Conservation (phyloP, 1,140 invertebrate genomes). For the Melitaea cinxia region DNA sequence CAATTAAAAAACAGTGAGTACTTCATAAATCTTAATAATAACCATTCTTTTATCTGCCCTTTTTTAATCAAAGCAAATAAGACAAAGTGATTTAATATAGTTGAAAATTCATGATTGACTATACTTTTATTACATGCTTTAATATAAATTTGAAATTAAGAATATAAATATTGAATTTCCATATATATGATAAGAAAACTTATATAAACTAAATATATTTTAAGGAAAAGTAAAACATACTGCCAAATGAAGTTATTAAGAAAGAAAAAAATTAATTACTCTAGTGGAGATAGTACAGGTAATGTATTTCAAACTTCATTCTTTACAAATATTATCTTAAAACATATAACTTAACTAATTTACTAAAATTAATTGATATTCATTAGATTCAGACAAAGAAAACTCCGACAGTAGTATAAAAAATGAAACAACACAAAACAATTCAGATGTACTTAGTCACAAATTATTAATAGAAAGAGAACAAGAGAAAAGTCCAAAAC, state of each 20-base stretch:
- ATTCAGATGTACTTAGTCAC: conserved; percentile 55
- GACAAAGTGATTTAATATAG: too few relatives aligned
- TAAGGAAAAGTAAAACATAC: conserved; percentile 46
- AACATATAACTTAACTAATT: conserved; percentile 6
- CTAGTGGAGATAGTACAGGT: conserved; percentile 54
- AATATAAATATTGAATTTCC: too few relatives aligned
- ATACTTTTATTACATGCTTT: too few relatives aligned
- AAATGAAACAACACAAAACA: conserved; percentile 36
- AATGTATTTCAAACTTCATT: neutral
- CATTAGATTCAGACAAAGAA: conserved; percentile 69
- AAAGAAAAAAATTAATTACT: conserved; percentile 51
- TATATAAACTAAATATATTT: conserved; percentile 21
- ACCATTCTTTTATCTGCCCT: neutral
- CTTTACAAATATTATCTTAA: neutral
- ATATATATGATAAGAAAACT: neutral
- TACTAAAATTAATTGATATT: neutral
- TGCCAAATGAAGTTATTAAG: conserved; percentile 41
- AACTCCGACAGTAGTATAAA: conserved; percentile 42
- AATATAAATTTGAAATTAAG: too few relatives aligned
- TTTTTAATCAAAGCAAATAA: too few relatives aligned
- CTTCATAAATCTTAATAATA: neutral
- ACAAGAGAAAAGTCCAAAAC: conserved; percentile 27
- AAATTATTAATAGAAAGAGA: conserved; percentile 60
- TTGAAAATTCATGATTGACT: too few relatives aligned
- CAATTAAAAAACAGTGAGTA: neutral